Conservation (phyloP, 2,113 vertebrate genomes). For the cat (Felis catus) region DNA sequence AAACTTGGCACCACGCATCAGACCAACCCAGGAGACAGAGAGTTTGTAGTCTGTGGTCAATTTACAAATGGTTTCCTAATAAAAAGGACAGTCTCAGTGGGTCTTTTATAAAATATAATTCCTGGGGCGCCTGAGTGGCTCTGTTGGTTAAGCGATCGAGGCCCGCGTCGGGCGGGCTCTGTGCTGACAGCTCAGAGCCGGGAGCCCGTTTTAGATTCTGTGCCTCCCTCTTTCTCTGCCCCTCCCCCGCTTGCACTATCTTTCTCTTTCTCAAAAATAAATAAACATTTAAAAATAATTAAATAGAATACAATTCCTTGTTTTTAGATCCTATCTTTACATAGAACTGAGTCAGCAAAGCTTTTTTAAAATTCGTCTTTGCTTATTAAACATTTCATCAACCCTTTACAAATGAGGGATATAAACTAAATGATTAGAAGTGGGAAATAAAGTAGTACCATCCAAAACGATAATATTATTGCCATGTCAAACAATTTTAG, state of each 20-base stretch:
- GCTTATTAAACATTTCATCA: conserved; percentile 22
- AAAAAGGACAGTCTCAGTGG: neutral
- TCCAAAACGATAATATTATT: neutral
- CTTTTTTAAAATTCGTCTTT: neutral
- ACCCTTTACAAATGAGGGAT: neutral
- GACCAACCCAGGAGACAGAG: neutral
- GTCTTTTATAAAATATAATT: neutral
- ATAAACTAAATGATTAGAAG: neutral
- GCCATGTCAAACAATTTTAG: conserved; percentile 1
- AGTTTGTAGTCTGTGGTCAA: neutral
- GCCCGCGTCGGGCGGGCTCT: rapidly evolving
- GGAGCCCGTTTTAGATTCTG: too few species aligned
- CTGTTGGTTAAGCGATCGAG: too few species aligned
- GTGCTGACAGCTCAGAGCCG: too few species aligned
- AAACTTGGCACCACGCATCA: rapidly evolving
- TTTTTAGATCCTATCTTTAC: neutral
- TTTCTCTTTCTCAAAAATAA: too few species aligned
- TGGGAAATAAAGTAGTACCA: neutral
- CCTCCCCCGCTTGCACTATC: too few species aligned
- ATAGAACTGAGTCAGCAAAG: neutral
- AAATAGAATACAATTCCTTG: neutral
- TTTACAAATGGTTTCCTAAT: neutral
- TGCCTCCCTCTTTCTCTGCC: too few species aligned
- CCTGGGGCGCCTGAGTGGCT: neutral
- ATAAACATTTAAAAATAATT: too few species aligned